Conservation (phyloP, 2,888 invertebrate species). For the Eudemis profundana region DNA sequence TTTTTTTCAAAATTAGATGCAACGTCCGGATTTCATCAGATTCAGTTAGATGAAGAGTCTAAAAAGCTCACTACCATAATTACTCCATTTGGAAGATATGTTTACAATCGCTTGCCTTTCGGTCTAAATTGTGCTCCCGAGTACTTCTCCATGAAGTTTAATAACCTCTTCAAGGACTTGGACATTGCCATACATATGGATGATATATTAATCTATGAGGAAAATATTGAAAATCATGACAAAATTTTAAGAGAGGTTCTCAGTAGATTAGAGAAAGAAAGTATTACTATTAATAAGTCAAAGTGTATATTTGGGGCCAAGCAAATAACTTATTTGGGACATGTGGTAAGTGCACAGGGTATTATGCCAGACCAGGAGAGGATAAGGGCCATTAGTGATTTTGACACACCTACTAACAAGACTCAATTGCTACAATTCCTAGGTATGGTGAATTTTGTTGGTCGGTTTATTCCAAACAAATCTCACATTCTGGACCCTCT, state of each 20-base stretch:
- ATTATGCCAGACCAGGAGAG: conserved; percentile 35
- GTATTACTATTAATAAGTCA: conserved; percentile 41
- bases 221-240: conserved; percentile 30
- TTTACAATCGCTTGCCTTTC: conserved; percentile 42
- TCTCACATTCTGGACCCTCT: conserved; percentile 29
- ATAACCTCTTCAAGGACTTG: conserved; percentile 35
- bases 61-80: conserved; percentile 42
- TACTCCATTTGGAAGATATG: conserved; percentile 46
- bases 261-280: conserved; percentile 25
- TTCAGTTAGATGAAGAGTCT: conserved; percentile 30
- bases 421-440: conserved; percentile 40
- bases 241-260: conserved; percentile 31
- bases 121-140: conserved; percentile 38
- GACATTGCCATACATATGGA: conserved; percentile 27
- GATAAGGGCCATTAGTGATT: conserved; percentile 25
- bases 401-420: conserved; percentile 35
- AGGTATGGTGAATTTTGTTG: conserved; percentile 43
- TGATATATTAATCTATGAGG: conserved; percentile 39
- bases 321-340: conserved; percentile 39
- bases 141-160: conserved; percentile 22
- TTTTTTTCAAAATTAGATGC: conserved; percentile 44
- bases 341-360: conserved; percentile 31
- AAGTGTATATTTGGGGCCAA: conserved; percentile 43
- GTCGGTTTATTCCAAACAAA: conserved; percentile 34
- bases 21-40: conserved; percentile 42